Base-by-base conservation (phyloP, 2,797 vertebrate species). In the Clarias laeviceps region DNA sequence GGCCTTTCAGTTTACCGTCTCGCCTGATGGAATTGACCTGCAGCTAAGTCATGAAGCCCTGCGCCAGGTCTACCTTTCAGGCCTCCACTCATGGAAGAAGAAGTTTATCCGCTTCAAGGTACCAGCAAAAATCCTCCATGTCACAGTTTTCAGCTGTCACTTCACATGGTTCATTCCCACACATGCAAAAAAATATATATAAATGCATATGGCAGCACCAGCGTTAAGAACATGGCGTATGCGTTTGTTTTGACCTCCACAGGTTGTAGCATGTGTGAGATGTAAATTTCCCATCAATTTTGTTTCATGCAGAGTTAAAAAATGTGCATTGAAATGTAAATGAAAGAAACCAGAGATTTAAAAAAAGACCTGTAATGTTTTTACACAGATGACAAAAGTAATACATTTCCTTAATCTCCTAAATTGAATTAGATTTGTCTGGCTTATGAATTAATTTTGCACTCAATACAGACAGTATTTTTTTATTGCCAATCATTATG, bases 91-190 rank as follows among this genome's bases (percentile, higher is more conserved):
- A 40, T 99, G 98, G 98, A 99, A 99, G 89, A 99, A 98, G 94
- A 97, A 97, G 91, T 98, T 99, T 92, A 96, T 98, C 91, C 95
- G 97, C 86, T 97, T 99, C 92, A 99, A 98, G 98, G 98, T 99
- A 73, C 45, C 14, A 50, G 20, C 27, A 50, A 17, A 27, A 9
- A 4, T 50, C 18, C 57, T 8, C n/a, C 37, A 20, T 27, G 22
- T 24, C 22, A 22, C 15, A 50, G n/a, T 56, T 14, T 56, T 37
- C 27, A 24, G 27, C 11, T 24, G 61, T n/a, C 17, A 6, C 29
- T 27, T 20, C 1, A 59, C 18, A 17, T 8, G 4, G 54, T 57
- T 59, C 54, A 22, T 34, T 27, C 4, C 18, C 11, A 57, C 14
- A 61, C 22, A 24, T 2, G 6, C n/a, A 15, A 62, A 62, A 50